Conservation (phyloP, 2,888 invertebrate genomes). For the Agriopis aurantiaria region DNA sequence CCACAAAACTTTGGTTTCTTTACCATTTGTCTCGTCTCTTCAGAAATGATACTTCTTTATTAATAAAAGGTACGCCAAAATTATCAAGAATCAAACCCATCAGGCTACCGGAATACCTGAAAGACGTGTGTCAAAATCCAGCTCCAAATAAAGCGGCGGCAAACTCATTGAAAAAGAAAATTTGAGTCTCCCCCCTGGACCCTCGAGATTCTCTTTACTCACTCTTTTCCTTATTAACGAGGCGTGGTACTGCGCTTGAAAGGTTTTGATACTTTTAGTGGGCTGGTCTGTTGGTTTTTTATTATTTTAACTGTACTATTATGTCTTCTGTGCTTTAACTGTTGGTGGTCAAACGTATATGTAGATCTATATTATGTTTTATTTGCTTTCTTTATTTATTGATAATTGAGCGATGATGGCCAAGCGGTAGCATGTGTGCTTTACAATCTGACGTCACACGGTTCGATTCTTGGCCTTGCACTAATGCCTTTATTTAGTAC, state of each 20-base stretch:
- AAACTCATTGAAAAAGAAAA: constrained; percentile 69
- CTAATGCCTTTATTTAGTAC: no score
- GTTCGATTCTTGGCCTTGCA: no score
- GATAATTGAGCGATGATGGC: no score
- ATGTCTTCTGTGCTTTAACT: no score
- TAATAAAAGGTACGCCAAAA: background rate
- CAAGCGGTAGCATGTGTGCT: no score
- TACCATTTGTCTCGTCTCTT: background rate
- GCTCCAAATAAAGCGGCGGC: constrained; percentile 50
- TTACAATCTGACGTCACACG: no score
- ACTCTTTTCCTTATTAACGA: constrained; percentile 72
- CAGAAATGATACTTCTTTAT: background rate
- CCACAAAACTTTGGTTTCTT: no score
- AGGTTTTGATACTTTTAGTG: constrained; percentile 54
- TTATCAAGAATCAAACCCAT: background rate
- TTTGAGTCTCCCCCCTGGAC: constrained; percentile 52
- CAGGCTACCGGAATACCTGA: constrained; percentile 14
- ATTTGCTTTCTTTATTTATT: no score
- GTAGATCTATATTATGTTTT: no score
- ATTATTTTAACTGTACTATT: no score
- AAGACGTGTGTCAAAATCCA: constrained; percentile 37
- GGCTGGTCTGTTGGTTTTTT: background rate
- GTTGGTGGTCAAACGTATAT: no score
- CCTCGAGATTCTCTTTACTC: constrained; percentile 62
- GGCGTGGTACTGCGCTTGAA: constrained; percentile 47